Base-by-base conservation (phyloP, 2,113 vertebrate genomes). In the Salvelinus sp. region DNA sequence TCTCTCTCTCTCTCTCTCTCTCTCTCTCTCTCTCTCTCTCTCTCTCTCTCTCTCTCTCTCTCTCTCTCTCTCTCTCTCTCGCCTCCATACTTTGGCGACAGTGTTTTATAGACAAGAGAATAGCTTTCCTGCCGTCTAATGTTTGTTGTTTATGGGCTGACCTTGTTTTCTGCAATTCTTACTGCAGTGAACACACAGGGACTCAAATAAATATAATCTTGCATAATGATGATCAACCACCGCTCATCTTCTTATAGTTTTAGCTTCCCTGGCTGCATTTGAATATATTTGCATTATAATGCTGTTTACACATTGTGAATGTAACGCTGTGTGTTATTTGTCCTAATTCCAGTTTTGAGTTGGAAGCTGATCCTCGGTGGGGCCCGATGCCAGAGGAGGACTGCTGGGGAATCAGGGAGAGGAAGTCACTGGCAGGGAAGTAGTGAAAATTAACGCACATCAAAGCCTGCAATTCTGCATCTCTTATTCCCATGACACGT, bases 231-330 rank as follows among this genome's bases (percentile, higher is more conserved):
- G 22, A 74, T 64, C 25, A 66, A 25, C 62, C 33, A 47, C 60
- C 3, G 22, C 50, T 57, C 50, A 12, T 72, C 4, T 27, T 72
- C 72, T 74, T 65, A 47, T 54, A 65, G 18, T 30, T 64, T 64
- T 25, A 50, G 12, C 60, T 47, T 74, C 14, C 27, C 4, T 54
- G 50, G 50, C 66, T 33, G 22, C 23, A 74, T 66, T 65, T 25
- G 73, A 74, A 74, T 64, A 65, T 57, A 74, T 66, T 74, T 48
- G 62, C 63, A 74, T 50, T 60, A 66, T 50, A 66, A 66, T 66
- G 62, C 58, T 38, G 22, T 74, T 44, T 47, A 23, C 64, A 66
- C 47, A 57, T 66, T 12, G 73, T 30, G 25, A 27, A 50, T 38
- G 22, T 74, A 44, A 62, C n/a, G 20, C 30, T 33, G 28, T 4